Evolutionary conservation across 2,797 vertebrate genomes (phyloP).

Genomic region (Lemur catta): DNA sequence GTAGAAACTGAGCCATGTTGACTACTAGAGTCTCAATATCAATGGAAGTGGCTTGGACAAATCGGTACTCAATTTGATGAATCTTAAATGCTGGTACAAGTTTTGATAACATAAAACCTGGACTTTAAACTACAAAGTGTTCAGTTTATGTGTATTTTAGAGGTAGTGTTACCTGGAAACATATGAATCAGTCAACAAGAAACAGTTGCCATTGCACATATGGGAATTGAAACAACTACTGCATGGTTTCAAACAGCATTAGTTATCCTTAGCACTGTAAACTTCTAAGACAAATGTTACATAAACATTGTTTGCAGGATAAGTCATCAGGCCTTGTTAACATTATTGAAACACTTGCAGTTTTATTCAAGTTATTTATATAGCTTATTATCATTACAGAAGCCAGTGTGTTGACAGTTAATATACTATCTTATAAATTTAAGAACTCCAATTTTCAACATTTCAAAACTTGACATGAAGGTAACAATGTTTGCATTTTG

Average conservation of each 20-base stretch:
- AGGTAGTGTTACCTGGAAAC: neutral
- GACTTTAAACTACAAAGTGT: neutral
- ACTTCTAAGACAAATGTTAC: neutral
- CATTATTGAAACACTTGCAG: neutral
- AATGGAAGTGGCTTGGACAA: neutral
- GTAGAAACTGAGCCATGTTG: neutral
- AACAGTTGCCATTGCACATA: neutral
- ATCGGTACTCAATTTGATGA: neutral
- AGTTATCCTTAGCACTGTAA: neutral
- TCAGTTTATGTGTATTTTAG: neutral
- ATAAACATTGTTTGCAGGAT: neutral
- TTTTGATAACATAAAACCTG: neutral
- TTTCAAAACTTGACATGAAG: neutral
- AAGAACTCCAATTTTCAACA: neutral
- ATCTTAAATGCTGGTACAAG: neutral
- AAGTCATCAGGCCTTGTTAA: neutral
- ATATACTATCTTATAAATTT: neutral
- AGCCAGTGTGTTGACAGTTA: neutral
- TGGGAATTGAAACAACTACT: neutral
- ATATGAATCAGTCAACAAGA: neutral
- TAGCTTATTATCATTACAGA: neutral
- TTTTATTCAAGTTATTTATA: neutral
- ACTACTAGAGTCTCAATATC: neutral
- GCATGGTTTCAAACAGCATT: neutral
- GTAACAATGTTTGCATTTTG: neutral